Evolutionary conservation across 2,888 invertebrate species (phyloP), one percentile per base, ranked within the genome.

Genomic region (Tetanocera ferruginea): DNA sequence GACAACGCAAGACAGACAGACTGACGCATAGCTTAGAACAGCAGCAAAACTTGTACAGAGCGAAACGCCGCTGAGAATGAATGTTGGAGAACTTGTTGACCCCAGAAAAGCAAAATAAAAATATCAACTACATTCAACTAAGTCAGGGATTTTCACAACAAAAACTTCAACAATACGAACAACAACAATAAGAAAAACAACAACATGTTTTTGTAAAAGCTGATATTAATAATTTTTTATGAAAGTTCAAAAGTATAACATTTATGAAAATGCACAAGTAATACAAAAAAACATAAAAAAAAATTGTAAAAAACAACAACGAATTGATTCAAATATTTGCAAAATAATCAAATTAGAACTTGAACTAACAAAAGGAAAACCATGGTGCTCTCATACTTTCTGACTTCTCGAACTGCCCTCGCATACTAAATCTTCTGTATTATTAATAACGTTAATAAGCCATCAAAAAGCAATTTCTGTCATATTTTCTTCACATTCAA

Each of bases 101-200:
- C 66, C 74, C 64, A 74, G 52, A 64, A n/a, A n/a, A n/a, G n/a
- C n/a, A n/a, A n/a, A n/a, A n/a, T n/a, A n/a, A 74, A 64, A 31
- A 51, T 31, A 64, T 64, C 51, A 64, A 14, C 31, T 64, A 37
- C 73, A 43, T 72, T 62, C 34, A 25, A 28, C 23, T 23, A 74
- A 51, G 37, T 74, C 64, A 74, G 34, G 74, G 51, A 66, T 51
- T 74, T 62, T 73, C 43, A 67, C 43, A 37, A 67, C n/a, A 37
- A 11, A n/a, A n/a, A n/a, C n/a, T n/a, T n/a, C 34, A 66, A 23
- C 57, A 57, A 57, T 25, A 19, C 3, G 17, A 3, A 52, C 25
- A 57, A 57, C 23, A 9, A 17, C 25, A 57, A 57, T 23, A 23
- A 57, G 3, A 67, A 67, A 5, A 43, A 67, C 19, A 43, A 37